Percentiles rank a stretch among this genome's conserved stretches.
phyloP scores from a whole-genome alignment of 2,888 invertebrate species.

The Lasiommata megera region DNA sequence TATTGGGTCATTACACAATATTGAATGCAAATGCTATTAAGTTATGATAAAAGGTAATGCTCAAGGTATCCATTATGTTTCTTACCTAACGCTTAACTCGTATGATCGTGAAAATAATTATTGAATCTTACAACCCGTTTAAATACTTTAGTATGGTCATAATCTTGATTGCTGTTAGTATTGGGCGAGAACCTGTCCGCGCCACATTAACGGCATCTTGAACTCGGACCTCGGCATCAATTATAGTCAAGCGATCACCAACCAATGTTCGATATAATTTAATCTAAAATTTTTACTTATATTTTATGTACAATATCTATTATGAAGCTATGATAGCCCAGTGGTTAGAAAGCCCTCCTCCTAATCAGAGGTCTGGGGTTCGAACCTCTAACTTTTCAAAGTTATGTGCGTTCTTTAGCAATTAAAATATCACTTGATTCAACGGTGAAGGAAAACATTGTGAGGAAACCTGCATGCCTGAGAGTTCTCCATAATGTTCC shows the following conservation, averaged over 20 bases:
- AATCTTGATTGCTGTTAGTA: slow-evolving; percentile 25
- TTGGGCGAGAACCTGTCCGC: slow-evolving; percentile 48
- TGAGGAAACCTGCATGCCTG: too few species aligned
- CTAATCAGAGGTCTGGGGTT: too few species aligned
- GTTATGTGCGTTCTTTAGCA: too few species aligned
- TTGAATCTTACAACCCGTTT: slow-evolving; percentile 14
- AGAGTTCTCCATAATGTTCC: too few species aligned
- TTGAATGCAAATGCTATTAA: too few species aligned
- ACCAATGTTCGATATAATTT: neutral
- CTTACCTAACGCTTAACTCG: neutral
- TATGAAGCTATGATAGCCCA: too few species aligned
- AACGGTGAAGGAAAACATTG: too few species aligned
- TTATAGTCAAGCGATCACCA: slow-evolving; percentile 1
- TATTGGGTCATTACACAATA: too few species aligned
- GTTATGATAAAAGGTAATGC: neutral
- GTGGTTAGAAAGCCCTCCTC: too few species aligned
- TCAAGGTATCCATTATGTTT: neutral
- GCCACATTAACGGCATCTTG: slow-evolving; percentile 63
- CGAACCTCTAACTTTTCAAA: too few species aligned
- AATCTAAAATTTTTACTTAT: neutral
- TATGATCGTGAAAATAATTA: slow-evolving; percentile 1
- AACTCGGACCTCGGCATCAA: slow-evolving; percentile 55
- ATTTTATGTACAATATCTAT: too few species aligned
- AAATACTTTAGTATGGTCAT: slow-evolving; percentile 17
- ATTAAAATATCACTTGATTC: too few species aligned